phyloP scores from a whole-genome alignment of 2,888 invertebrate species.

The Erebia epiphron region DNA sequence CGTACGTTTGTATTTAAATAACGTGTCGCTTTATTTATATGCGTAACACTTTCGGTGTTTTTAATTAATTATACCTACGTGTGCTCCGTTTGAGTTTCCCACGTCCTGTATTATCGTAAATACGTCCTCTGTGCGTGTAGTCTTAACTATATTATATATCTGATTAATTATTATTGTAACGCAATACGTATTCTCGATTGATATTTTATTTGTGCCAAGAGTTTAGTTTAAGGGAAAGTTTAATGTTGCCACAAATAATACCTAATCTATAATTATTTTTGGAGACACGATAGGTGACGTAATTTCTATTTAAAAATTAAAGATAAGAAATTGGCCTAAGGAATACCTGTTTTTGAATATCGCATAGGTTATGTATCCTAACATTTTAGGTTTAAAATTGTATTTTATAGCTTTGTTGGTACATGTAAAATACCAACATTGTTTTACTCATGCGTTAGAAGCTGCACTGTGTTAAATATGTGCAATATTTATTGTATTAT shows the following conservation, averaged over 20 bases:
- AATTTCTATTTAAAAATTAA: constrained; percentile 51
- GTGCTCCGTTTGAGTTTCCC: constrained; percentile 47
- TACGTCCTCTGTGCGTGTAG: constrained; percentile 45
- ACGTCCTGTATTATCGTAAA: constrained; percentile 40
- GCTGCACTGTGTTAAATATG: constrained; percentile 53
- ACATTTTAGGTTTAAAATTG: constrained; percentile 54
- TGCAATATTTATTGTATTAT: constrained; percentile 64
- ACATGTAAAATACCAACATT: constrained; percentile 26
- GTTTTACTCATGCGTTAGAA: constrained; percentile 56
- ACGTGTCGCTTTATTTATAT: constrained; percentile 16
- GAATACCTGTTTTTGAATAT: constrained; percentile 71
- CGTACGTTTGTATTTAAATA: constrained; percentile 11
- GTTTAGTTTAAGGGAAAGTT: constrained; percentile 66
- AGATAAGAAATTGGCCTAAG: constrained; percentile 75
- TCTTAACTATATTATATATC: background rate
- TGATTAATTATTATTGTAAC: constrained; percentile 20
- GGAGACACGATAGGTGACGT: constrained; percentile 49
- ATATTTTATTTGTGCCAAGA: constrained; percentile 80
- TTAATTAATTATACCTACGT: constrained; percentile 17
- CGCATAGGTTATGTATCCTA: constrained; percentile 67
- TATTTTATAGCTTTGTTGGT: constrained; percentile 44
- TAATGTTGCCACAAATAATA: constrained; percentile 51
- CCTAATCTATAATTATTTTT: constrained; percentile 39
- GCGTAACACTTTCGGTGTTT: constrained; percentile 17
- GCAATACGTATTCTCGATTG: constrained; percentile 54